Conservation (phyloP, 2,113 vertebrate species). For the Etheostoma cragini region DNA sequence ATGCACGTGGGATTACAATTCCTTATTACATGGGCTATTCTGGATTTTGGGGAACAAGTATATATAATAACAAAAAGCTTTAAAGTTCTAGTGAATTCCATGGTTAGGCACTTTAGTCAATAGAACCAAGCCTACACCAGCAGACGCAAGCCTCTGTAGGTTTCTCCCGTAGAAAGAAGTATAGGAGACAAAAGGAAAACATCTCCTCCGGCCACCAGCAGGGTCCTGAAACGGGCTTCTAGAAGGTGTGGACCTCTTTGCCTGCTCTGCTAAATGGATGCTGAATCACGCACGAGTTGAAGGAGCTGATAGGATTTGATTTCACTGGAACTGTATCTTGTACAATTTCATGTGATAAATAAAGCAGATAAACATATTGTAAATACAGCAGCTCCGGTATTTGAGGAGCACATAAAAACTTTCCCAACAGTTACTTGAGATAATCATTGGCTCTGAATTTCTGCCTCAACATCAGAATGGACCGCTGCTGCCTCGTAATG, state of each 20-base stretch:
- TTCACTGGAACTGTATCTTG: too few relatives aligned
- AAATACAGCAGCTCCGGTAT: constrained; percentile 2
- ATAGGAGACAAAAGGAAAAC: not conserved
- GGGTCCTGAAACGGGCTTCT: not conserved
- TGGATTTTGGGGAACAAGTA: too few relatives aligned
- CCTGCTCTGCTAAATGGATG: too few relatives aligned
- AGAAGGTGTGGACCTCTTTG: too few relatives aligned
- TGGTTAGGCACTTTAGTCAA: not conserved
- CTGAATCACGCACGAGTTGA: too few relatives aligned
- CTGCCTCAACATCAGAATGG: constrained; percentile 59
- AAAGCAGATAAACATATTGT: not conserved
- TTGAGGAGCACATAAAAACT: constrained; percentile 9
- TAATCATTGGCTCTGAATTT: constrained; percentile 55
- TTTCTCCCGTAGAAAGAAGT: not conserved
- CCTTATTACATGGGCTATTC: too few relatives aligned
- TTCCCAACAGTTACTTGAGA: constrained; percentile 26
- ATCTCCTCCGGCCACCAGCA: not conserved
- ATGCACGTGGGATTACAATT: too few relatives aligned
- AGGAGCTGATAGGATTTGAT: too few relatives aligned
- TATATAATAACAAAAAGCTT: too few relatives aligned
- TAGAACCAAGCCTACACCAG: not conserved
- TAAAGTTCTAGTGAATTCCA: not conserved
- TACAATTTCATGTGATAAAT: too few relatives aligned
- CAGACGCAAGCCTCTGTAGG: not conserved
- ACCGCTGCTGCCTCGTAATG: constrained; percentile 50